These are phyloP conservation scores for Ammodytes dubius DNA, from an alignment of 2,113 vertebrate genomes.

Conservation along the genomic window DNA sequence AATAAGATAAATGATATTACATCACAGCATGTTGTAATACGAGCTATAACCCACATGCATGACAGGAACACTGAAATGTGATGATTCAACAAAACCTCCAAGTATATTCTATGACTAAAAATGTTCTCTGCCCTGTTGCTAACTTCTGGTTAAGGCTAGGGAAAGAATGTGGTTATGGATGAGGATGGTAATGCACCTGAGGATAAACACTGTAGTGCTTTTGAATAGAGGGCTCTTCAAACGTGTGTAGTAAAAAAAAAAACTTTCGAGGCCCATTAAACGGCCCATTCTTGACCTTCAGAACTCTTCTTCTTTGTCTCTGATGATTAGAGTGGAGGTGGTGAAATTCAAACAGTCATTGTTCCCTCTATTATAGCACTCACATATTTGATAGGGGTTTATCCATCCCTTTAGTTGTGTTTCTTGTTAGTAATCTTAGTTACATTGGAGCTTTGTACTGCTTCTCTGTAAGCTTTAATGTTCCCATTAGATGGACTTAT, in stretches of 20 bases:
- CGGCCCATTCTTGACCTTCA: neutral
- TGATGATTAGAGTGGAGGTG: slow-evolving; percentile 11
- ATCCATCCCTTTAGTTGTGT: neutral
- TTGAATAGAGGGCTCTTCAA: no score
- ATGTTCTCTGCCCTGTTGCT: no score
- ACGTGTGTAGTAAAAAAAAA: no score
- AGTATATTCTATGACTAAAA: neutral
- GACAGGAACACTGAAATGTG: neutral
- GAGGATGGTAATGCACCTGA: no score
- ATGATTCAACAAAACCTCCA: neutral
- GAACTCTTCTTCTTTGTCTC: slow-evolving; percentile 8
- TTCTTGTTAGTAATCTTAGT: neutral
- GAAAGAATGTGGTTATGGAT: neutral
- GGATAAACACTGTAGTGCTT: no score
- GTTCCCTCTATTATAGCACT: slow-evolving; percentile 2
- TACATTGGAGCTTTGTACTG: neutral
- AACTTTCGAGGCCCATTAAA: neutral
- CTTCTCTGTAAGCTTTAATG: neutral
- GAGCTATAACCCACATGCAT: neutral
- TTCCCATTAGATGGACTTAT: neutral
- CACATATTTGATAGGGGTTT: no score
- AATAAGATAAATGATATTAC: neutral
- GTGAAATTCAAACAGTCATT: slow-evolving; percentile 1
- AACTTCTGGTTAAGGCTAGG: neutral
- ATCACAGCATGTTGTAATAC: neutral